Percentiles rank a stretch among this genome's conserved stretches.
Evolutionary conservation across 2,888 invertebrate genomes (phyloP).

Genomic region (Philhelius pedissequus): DNA sequence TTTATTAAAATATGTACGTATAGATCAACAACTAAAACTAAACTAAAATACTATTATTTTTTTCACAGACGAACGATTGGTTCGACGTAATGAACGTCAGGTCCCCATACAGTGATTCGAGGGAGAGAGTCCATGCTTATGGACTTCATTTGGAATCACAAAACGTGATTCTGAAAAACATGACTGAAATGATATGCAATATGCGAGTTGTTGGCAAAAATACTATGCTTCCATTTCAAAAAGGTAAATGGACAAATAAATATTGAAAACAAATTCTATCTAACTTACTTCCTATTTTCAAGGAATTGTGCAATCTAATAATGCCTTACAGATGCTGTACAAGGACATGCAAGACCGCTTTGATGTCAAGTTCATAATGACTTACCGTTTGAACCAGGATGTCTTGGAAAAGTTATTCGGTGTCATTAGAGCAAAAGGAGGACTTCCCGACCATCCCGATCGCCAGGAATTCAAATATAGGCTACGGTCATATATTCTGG

Average conservation of each 20-base stretch:
- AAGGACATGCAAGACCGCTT: background rate
- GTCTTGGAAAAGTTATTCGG: background rate
- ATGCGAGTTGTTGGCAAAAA: background rate
- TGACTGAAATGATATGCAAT: no score
- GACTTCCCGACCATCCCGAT: background rate
- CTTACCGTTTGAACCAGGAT: background rate
- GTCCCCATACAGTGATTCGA: no score
- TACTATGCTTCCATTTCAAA: background rate
- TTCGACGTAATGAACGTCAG: no score
- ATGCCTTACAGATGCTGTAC: background rate
- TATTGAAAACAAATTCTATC: background rate
- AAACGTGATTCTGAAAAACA: no score
- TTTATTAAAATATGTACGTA: background rate
- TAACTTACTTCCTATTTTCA: background rate
- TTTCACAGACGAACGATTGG: no score
- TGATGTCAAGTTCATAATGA: background rate
- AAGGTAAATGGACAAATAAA: background rate
- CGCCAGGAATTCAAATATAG: background rate
- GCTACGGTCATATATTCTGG: background rate
- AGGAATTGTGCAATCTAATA: background rate
- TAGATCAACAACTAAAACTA: no score
- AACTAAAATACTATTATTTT: no score
- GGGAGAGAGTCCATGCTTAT: no score
- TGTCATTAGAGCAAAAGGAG: no score
- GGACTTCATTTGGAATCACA: no score